A percentile compares a stretch with the other conserved stretches of the same genome.
phyloP scores from a whole-genome alignment of 2,888 invertebrate species.

The Rhamnusium bicolor region DNA sequence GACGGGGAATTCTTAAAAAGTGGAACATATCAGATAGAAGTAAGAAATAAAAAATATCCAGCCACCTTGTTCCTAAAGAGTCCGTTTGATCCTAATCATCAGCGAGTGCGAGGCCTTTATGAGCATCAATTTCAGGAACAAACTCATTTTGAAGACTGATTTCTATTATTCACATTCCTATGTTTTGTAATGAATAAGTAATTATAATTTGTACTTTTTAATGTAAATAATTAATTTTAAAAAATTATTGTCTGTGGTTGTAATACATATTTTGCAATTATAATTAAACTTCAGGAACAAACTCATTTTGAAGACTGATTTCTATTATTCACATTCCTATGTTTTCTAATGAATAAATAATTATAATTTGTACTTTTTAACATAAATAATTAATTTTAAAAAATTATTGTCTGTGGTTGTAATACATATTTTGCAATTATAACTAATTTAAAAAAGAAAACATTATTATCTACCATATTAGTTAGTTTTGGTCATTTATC shows the following conservation, averaged over 20 bases:
- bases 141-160: slow-evolving; percentile 70
- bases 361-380: neutral
- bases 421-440: neutral
- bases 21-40: slow-evolving; percentile 86
- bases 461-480: too few species aligned
- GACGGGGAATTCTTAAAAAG: slow-evolving; percentile 79
- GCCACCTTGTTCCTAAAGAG: slow-evolving; percentile 82
- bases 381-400: neutral
- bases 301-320: slow-evolving; percentile 70
- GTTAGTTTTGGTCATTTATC: too few species aligned
- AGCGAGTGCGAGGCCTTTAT: slow-evolving; percentile 82
- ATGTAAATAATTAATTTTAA: neutral
- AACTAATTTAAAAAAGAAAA: neutral
- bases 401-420: neutral
- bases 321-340: neutral
- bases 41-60: slow-evolving; percentile 82
- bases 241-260: neutral
- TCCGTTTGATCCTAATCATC: slow-evolving; percentile 87
- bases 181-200: neutral
- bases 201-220: neutral
- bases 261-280: neutral
- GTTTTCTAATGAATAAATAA: neutral
- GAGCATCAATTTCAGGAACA: slow-evolving; percentile 70
- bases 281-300: slow-evolving; percentile 64
- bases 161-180: neutral